A percentile compares a stretch with the other conserved stretches of the same genome.
These are phyloP conservation scores for Eupithecia subumbrata DNA, from an alignment of 2,888 invertebrate species.

Conservation along the genomic window DNA sequence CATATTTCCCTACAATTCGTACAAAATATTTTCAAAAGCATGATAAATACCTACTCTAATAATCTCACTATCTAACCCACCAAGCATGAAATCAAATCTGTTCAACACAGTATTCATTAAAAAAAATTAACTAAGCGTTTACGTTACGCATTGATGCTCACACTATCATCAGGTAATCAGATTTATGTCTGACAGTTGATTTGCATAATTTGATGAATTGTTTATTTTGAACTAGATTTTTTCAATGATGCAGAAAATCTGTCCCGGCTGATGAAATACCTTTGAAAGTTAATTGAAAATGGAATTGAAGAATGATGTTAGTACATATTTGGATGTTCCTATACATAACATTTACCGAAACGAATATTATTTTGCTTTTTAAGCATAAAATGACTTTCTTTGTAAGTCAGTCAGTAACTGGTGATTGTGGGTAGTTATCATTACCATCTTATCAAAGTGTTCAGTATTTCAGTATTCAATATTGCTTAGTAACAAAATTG, in stretches of 20 bases:
- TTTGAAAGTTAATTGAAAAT: not conserved
- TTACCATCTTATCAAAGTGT: not conserved
- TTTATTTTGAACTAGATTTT: not conserved
- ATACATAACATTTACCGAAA: not conserved
- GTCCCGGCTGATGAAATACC: not conserved
- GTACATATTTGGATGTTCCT: not conserved
- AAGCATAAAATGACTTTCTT: not conserved
- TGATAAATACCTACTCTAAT: not conserved
- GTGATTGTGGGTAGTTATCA: not conserved
- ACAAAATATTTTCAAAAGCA: not conserved
- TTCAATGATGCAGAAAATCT: not conserved
- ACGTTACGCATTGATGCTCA: constrained; percentile 19
- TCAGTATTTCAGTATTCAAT: too few relatives aligned
- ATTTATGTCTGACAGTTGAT: not conserved
- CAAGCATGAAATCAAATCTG: constrained; percentile 52
- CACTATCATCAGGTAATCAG: constrained; percentile 20
- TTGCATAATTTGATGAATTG: not conserved
- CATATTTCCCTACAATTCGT: not conserved
- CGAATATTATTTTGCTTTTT: not conserved
- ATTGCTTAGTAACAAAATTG: too few relatives aligned
- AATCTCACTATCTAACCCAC: constrained; percentile 35
- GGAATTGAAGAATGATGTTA: not conserved
- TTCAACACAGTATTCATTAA: constrained; percentile 11
- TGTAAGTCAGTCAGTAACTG: not conserved
- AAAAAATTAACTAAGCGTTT: constrained; percentile 12